A percentile compares a stretch with the other conserved stretches of the same genome.
Conservation (phyloP, 2,888 invertebrate species). For the Nemapogon koenigi region DNA sequence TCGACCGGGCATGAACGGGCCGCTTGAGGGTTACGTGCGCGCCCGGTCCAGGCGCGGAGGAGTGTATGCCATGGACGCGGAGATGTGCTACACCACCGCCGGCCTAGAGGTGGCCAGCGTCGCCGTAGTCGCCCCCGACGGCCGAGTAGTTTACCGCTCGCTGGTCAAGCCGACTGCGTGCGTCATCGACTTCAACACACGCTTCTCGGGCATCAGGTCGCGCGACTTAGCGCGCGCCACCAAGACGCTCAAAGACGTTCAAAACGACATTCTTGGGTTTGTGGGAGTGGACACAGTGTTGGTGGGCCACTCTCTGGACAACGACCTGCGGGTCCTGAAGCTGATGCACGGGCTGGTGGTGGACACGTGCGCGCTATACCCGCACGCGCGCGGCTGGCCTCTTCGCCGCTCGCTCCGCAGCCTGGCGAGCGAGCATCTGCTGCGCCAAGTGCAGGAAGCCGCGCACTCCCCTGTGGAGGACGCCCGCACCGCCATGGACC, state of each 20-base stretch:
- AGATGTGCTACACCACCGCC: slow-evolving; percentile 92
- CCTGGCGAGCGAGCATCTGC: slow-evolving; percentile 74
- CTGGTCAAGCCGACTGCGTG: slow-evolving; percentile 82
- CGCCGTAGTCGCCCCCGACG: slow-evolving; percentile 79
- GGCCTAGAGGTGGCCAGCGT: slow-evolving; percentile 90
- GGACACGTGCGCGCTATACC: slow-evolving; percentile 90
- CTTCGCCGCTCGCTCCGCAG: slow-evolving; percentile 83
- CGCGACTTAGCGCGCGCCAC: slow-evolving; percentile 65
- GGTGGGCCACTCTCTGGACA: slow-evolving; percentile 94
- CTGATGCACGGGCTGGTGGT: slow-evolving; percentile 84
- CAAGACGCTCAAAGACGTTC: slow-evolving; percentile 80
- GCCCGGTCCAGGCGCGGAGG: slow-evolving; percentile 62
- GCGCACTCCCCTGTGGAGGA: slow-evolving; percentile 95
- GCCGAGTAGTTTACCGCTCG: slow-evolving; percentile 80
- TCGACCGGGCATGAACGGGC: slow-evolving; percentile 74
- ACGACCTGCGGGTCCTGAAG: slow-evolving; percentile 87
- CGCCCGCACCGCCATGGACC: slow-evolving; percentile 86
- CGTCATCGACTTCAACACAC: slow-evolving; percentile 93
- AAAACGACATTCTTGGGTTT: slow-evolving; percentile 82
- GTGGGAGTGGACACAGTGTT: slow-evolving; percentile 85
- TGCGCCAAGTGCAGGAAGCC: slow-evolving; percentile 81
- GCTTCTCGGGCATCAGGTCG: slow-evolving; percentile 89
- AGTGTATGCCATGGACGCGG: slow-evolving; percentile 91
- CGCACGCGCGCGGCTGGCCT: slow-evolving; percentile 84
- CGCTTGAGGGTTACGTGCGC: slow-evolving; percentile 70